A percentile compares a stretch with the other conserved stretches of the same genome.
Evolutionary conservation across 2,113 vertebrate genomes (phyloP).

Genomic region (Scatophagus argus): DNA sequence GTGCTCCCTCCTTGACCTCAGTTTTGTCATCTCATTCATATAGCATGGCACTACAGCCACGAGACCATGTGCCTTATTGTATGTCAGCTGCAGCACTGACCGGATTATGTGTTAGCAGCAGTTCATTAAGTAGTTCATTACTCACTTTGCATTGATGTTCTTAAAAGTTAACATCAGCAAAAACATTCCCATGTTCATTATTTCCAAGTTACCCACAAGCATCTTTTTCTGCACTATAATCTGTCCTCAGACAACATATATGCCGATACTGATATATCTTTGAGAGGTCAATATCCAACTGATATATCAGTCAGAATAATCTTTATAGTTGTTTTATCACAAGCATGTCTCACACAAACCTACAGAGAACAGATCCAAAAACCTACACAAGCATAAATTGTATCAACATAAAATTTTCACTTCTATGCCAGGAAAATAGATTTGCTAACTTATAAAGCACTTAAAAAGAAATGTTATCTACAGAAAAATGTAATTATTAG

Average conservation of each 20-base stretch:
- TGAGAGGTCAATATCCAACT: too few relatives aligned
- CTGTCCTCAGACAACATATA: too few relatives aligned
- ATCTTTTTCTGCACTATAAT: too few relatives aligned
- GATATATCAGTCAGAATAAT: too few relatives aligned
- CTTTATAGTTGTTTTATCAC: slow-evolving; percentile 3
- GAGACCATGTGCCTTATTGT: slow-evolving; percentile 15
- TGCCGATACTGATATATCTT: too few relatives aligned
- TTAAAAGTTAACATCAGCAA: too few relatives aligned
- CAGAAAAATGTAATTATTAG: slow-evolving; percentile 17
- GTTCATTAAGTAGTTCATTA: too few relatives aligned
- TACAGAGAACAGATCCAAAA: background rate
- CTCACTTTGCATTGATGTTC: too few relatives aligned
- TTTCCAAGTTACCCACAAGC: too few relatives aligned
- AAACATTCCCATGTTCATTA: too few relatives aligned
- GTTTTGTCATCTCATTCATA: slow-evolving; percentile 47
- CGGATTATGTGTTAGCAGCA: slow-evolving; percentile 5
- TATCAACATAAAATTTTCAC: background rate
- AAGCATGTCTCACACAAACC: background rate
- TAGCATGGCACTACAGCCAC: slow-evolving; percentile 34
- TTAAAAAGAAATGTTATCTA: slow-evolving; percentile 28
- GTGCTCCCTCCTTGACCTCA: slow-evolving; percentile 57
- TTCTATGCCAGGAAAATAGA: slow-evolving; percentile 14
- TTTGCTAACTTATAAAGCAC: background rate
- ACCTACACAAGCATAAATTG: slow-evolving; percentile 15
- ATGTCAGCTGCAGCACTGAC: slow-evolving; percentile 14